Evolutionary conservation across 1,140 invertebrate genomes (phyloP), one percentile per base, ranked within the genome.

Genomic region (Adoxophyes honmai): DNA sequence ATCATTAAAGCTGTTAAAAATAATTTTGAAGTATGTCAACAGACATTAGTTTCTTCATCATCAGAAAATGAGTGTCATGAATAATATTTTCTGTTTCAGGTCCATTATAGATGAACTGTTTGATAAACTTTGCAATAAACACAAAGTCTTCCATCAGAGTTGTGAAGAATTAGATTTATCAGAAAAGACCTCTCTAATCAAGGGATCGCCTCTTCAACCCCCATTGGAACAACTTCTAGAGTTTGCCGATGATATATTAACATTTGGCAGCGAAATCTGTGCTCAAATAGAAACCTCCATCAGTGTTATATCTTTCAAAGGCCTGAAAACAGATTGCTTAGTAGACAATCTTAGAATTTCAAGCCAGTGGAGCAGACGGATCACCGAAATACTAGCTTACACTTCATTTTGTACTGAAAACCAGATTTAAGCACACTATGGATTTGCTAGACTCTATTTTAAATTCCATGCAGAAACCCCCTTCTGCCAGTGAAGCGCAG

Each of bases 381-480:
- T 88, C 14, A 36, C 74, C 36, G 78, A 84, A 71, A 89, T 90
- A 15, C 55, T 88, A 21, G 63, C 75, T 0, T 86, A 86, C 21
- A 90, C 86, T 34, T 81, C 86, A 18, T 89, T 82, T 55, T 80
- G 83, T 53, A 61, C 73, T 36, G 70, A 87, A 71, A 89, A 86
- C 54, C 59, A 78, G 65, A 70, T 88, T 36, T 81, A 81, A 34
- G 2, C 5, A 64, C 56, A 37, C 11, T 0, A 94, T 94, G 93
- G 94, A 95, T 91, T 86, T 95, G 28, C 74, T 95, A 36, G 93
- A 92, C 18, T 94, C 93, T 8, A 95, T 95, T 60, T 89, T 95
- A 54, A 93, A 91, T 80, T 93, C 93, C 1, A 95, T 95, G 94
- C 93, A 94, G 64, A 94, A 93, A 76, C 94, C 93, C 35, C 94